Conservation (phyloP, 2,113 vertebrate genomes). For the Dicrurus megarhynchus region DNA sequence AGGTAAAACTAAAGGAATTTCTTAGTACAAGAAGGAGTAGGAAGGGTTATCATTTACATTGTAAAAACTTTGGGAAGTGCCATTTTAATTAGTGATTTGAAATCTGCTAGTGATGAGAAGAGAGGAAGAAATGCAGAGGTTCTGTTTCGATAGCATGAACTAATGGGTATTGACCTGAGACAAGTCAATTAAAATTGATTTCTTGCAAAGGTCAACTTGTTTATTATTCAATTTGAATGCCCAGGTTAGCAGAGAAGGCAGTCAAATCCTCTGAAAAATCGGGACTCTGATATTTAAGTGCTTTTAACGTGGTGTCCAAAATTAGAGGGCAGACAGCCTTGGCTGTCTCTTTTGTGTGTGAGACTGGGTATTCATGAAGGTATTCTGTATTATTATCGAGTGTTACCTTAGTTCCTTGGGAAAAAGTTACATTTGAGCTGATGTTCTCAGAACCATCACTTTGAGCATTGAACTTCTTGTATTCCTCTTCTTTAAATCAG, state of each 20-base stretch:
- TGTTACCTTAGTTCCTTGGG: neutral
- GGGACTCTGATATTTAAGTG: neutral
- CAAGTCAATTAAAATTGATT: neutral
- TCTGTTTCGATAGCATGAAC: neutral
- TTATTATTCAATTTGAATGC: neutral
- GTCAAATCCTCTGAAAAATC: neutral
- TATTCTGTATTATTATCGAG: neutral
- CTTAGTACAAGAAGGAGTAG: neutral
- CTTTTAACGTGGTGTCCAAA: neutral
- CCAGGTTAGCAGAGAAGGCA: neutral
- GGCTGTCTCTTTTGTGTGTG: neutral
- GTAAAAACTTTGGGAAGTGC: neutral
- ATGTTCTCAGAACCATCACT: neutral
- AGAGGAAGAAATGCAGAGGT: neutral
- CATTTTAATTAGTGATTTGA: neutral
- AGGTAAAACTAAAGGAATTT: neutral
- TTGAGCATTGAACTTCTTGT: neutral
- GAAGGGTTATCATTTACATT: neutral
- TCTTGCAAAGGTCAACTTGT: neutral
- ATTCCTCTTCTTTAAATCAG: neutral
- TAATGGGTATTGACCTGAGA: neutral
- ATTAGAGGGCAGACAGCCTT: neutral
- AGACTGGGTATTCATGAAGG: neutral
- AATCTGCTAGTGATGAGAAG: neutral
- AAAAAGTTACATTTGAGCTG: neutral